phyloP scores from a whole-genome alignment of 2,888 invertebrate species.

The Adelognathus sp. region DNA sequence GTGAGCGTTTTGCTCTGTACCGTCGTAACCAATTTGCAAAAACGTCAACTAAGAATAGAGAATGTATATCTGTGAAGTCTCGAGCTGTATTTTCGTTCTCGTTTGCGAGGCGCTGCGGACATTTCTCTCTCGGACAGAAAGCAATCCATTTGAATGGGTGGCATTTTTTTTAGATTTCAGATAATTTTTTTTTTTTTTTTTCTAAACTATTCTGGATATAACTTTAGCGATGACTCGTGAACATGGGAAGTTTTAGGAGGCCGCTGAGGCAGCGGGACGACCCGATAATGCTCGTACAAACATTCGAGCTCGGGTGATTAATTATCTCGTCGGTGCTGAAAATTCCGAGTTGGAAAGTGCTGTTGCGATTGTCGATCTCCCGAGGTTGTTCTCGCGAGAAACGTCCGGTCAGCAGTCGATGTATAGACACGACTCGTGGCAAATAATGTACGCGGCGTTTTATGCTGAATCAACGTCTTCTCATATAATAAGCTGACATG shows the following conservation, averaged over 20 bases:
- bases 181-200: background rate
- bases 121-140: background rate
- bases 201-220: background rate
- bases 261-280: background rate
- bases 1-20: conserved; percentile 19
- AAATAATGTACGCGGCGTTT: background rate
- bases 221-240: background rate
- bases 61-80: conserved; percentile 16
- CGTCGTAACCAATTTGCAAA: conserved; percentile 51
- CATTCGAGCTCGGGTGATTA: conserved; percentile 6
- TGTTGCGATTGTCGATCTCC: background rate
- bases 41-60: conserved; percentile 55
- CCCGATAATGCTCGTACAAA: background rate
- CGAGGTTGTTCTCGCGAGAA: background rate
- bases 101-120: background rate
- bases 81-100: background rate
- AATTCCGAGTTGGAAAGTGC: conserved; percentile 6
- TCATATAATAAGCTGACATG: conserved; percentile 3
- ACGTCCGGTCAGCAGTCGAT: conserved; percentile 14
- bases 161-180: background rate
- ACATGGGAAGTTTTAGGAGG: background rate
- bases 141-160: background rate
- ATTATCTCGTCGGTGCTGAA: background rate
- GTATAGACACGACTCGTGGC: background rate
- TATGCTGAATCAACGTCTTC: conserved; percentile 13